Evolutionary conservation across 2,888 invertebrate species (phyloP), one percentile per base, ranked within the genome.

Genomic region (Belgica antarctica): DNA sequence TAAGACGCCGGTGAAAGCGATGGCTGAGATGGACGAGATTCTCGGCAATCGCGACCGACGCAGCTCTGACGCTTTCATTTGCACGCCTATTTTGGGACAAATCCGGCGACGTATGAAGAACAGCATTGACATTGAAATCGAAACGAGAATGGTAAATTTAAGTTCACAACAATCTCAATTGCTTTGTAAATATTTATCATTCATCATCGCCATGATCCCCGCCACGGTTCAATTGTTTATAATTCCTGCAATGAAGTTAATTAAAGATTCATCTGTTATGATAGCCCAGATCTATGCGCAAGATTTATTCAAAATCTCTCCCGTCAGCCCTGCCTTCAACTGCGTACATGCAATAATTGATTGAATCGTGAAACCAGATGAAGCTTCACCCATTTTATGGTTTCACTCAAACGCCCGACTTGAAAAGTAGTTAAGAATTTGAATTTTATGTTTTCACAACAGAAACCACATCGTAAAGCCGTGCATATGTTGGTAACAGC

Each of bases 61-160:
- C 73, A 84, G 86, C 74, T 88, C 88, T 68, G 84, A 87, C 73
- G 87, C 87, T 82, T 87, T 91, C 80, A 83, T 90, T 74, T 92
- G 91, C 82, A 90, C 92, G 74, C 90, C 92, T 71, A 87, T 92
- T 71, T 85, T 92, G 75, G 87, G 89, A 74, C 86, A 87, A 74
- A 86, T 86, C 77, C 83, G 88, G 76, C 83, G 85, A 77, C 86
- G 84, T 75, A 84, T 89, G 75, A 84, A 85, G 76, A 87, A 85
- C 76, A 86, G 84, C 77, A 83, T 89, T 73, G 87, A 89, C 78
- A 87, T 91, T 74, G 93, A 93, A 78, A 94, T 94, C 77, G 94
- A 94, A 82, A 92, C 92, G 72, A 85, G 89, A 81, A 85, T 92
- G 84, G 94, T 94, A 82, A 89, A 90, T 86, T 72, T 52, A 4